Evolutionary conservation across 2,113 vertebrate genomes (phyloP).

Genomic region (Leptodactylus fuscus): DNA sequence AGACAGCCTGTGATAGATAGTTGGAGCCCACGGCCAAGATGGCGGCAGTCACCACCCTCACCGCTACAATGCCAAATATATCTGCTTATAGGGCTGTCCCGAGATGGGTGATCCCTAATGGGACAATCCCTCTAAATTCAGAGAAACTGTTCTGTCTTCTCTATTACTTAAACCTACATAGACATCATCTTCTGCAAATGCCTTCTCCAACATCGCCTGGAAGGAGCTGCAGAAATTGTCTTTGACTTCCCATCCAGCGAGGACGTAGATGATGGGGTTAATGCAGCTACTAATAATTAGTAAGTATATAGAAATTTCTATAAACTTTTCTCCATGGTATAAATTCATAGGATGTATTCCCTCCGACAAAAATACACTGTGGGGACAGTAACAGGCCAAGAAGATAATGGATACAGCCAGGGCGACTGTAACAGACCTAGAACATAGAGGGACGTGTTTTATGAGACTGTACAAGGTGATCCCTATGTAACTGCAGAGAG

Average conservation of each 20-base stretch:
- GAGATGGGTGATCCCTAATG: too few relatives aligned
- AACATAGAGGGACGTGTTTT: neutral
- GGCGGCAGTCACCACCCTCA: too few relatives aligned
- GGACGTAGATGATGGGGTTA: slow-evolving; percentile 1
- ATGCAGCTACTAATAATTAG: neutral
- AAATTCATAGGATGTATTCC: too few relatives aligned
- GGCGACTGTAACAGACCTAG: neutral
- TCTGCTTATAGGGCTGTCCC: too few relatives aligned
- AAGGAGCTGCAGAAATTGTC: neutral
- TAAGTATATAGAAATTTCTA: neutral
- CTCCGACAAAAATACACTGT: too few relatives aligned
- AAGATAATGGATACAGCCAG: neutral
- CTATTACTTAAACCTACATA: too few relatives aligned
- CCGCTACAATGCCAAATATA: too few relatives aligned
- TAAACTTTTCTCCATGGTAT: too few relatives aligned
- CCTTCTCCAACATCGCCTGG: neutral
- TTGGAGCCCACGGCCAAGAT: too few relatives aligned
- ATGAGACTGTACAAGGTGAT: neutral
- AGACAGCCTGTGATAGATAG: too few relatives aligned
- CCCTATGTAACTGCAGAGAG: neutral
- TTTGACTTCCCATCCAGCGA: neutral
- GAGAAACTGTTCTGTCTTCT: too few relatives aligned
- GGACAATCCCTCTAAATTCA: too few relatives aligned
- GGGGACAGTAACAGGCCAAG: slow-evolving; percentile 4
- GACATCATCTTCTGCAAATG: neutral